Evolutionary conservation across 2,797 vertebrate species (phyloP), one percentile per base, ranked within the genome.

Genomic region (Carapus acus): DNA sequence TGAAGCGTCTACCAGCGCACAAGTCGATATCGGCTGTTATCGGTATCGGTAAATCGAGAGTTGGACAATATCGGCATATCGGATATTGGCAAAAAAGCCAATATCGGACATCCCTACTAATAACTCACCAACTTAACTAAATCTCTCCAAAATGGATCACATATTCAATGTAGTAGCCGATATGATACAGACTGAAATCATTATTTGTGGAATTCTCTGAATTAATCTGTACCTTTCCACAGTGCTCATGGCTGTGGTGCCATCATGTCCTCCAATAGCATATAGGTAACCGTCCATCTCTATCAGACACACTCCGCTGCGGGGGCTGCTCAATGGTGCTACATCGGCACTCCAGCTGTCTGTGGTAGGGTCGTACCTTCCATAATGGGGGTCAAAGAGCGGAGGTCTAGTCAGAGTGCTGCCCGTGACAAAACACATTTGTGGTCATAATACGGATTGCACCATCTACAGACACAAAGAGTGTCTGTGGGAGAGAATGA

Each of bases 331-430:
- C 51, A 88, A 79, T 20, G 80, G 74, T 14, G 81, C 82, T 69
- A 86, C 81, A 22, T 86, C 77, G 41, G 67, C 56, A 41, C 79
- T 87, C 87, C 84, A 88, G 59, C 68, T 74, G 54, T 84, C 82
- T 13, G 64, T 71, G 64, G 73, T 74, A 12, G 85, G 81, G 52
- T 76, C 54, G 47, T 85, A 87, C 69, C 87, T 87, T 74, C 17
- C 39, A 20, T 18, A 48, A 64, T 19, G 50, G 43, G 48, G 39
- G 40, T 41, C 51, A 62, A 49, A 21, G 40, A 54, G 51, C 0
- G 1, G 38, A 13, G 17, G 20, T 20, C 9, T 36, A 11, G 15
- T 1, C 29, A 42, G 8, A 21, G 50, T 19, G 33, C 6, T 1
- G 17, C 39, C 37, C 39, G n/a, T 38, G 19, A 49, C 33, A 29